A percentile compares a stretch with the other conserved stretches of the same genome.
Conservation (phyloP, 2,113 vertebrate genomes). For the Fregetta grallaria region DNA sequence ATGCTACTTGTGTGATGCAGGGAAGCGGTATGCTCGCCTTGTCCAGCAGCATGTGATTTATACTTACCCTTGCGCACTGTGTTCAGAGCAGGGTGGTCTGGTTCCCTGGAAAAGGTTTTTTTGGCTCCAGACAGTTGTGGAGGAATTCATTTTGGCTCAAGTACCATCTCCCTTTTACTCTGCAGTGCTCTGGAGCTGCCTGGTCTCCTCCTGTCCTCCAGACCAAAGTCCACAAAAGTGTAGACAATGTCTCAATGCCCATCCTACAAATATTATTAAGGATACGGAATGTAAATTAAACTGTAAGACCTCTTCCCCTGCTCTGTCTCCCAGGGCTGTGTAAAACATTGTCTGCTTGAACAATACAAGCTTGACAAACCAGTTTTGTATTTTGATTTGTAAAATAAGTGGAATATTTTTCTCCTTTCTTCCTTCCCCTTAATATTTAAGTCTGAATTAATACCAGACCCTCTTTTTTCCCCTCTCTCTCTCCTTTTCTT, state of each 20-base stretch:
- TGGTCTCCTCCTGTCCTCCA: background rate
- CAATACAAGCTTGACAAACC: background rate
- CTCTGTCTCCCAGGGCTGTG: background rate
- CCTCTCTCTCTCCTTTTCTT: background rate
- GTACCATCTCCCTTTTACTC: background rate
- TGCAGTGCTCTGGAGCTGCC: background rate
- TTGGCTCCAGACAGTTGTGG: background rate
- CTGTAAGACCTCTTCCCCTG: background rate
- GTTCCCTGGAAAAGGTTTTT: background rate
- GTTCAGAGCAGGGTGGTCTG: background rate
- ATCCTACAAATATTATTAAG: background rate
- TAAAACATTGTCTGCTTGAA: background rate
- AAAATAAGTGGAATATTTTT: background rate
- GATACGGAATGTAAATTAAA: background rate
- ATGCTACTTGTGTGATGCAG: background rate
- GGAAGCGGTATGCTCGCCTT: fast-evolving
- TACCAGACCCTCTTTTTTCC: background rate
- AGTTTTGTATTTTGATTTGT: background rate
- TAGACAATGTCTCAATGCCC: background rate
- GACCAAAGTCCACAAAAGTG: background rate
- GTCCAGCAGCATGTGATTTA: background rate
- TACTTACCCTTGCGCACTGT: background rate
- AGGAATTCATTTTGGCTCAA: background rate
- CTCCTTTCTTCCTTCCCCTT: background rate
- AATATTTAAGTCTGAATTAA: background rate